Evolutionary conservation across 92 coral and sea anemone genomes (phyloP), one percentile per base, ranked within the genome.

Genomic region (Zoanthus sansibaricus): DNA sequence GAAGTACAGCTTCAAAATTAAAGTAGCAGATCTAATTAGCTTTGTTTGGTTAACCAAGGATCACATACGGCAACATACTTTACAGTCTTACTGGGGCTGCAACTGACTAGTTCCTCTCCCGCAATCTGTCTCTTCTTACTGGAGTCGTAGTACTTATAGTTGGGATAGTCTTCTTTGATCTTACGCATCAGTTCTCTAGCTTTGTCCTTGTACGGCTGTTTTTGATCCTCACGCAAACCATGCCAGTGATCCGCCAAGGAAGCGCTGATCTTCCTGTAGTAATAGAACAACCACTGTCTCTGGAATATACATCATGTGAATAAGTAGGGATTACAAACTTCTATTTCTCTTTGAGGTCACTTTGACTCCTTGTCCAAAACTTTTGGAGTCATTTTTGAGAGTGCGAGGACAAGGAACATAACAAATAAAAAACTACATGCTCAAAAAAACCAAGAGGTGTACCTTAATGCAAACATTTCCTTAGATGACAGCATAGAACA

Each of bases 171-270:
- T 79, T 93, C 96, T 64, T 86, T 89, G 5, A 94, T 91, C 84
- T 78, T 84, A 44, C 91, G 90, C 94, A 94, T 94, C 68, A 89
- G 86, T 20, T 94, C 95, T 76, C 82, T 87, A 2, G 94, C 95
- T 83, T 86, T 85, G 37, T 92, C 93, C 47, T 87, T 91, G 86
- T 86, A 94, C n/a, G 98, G 98, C 66, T 90, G 79, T 72, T 94
- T 93, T 20, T 93, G 92, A 9, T 78, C 94, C 9, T 86, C 89
- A 6, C 75, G 84, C 92, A 94, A 80, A 0, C 90, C 70, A 64
- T 94, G 82, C 98, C 98, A 94, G 75, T 91, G 90, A 45, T 94
- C 95, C 44, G 96, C 98, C 42, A 94, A 83, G 9, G 92, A 82
- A 1, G 94, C 90, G 59, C 95, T 94, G 68, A 94, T 93, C 55